A percentile compares a stretch with the other conserved stretches of the same genome.
Conservation (phyloP, 2,797 vertebrate species). For the Parauchenoglanis punctatus region DNA sequence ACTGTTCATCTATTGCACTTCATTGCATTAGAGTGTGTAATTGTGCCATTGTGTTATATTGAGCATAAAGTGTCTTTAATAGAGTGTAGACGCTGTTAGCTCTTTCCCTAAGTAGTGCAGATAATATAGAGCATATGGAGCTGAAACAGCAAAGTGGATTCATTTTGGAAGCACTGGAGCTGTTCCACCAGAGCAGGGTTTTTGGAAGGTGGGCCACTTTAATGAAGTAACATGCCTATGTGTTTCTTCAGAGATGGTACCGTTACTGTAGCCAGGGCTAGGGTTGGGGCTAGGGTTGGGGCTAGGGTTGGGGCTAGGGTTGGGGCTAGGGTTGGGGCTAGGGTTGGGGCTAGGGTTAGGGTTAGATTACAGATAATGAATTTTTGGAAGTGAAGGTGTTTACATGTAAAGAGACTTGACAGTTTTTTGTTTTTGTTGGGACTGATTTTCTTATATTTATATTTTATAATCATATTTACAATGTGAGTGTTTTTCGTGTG, state of each 20-base stretch:
- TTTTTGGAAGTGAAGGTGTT: not conserved
- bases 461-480: not conserved
- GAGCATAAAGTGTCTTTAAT: constrained; percentile 4
- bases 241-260: not conserved
- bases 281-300: not conserved
- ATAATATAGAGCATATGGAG: not conserved
- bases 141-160: not conserved
- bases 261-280: not conserved
- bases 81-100: not conserved
- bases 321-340: too few species aligned
- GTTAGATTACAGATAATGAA: not conserved
- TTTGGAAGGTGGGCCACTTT: not conserved
- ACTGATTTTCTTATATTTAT: not conserved
- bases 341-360: too few species aligned
- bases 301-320: too few species aligned
- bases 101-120: not conserved
- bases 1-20: not conserved
- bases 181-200: not conserved
- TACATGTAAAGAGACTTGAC: not conserved
- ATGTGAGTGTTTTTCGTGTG: not conserved
- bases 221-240: not conserved
- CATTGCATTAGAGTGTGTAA: not conserved
- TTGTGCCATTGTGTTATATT: not conserved
- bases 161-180: not conserved
- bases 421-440: not conserved